phyloP scores from a whole-genome alignment of 2,113 vertebrate species.

The Rhineura floridana region DNA sequence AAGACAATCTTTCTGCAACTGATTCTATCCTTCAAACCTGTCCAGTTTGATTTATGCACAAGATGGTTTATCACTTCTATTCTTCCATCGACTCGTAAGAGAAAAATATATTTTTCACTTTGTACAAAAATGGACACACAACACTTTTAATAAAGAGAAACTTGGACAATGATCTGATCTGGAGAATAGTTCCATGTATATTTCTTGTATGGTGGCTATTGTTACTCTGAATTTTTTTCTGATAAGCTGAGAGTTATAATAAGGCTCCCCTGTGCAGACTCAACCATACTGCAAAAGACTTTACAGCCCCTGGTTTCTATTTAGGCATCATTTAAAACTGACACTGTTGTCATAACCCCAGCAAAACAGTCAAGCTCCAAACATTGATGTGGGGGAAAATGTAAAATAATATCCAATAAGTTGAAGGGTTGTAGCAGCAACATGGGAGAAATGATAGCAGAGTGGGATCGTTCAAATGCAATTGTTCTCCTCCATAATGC shows the following conservation, averaged over 20 bases:
- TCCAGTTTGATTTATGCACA: background rate
- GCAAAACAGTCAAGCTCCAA: constrained; percentile 57
- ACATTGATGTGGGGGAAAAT: constrained; percentile 33
- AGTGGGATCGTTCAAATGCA: constrained; percentile 51
- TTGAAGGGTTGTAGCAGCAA: constrained; percentile 54
- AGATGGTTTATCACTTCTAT: background rate
- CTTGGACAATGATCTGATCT: background rate
- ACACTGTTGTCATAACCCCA: constrained; percentile 55
- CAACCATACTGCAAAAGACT: constrained; percentile 31
- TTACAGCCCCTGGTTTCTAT: constrained; percentile 8
- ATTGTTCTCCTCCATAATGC: constrained; percentile 48
- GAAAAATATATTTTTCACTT: background rate
- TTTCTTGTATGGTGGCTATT: background rate
- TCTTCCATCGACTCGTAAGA: background rate
- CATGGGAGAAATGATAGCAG: constrained; percentile 62
- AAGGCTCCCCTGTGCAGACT: background rate
- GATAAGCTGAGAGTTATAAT: background rate
- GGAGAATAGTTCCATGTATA: background rate
- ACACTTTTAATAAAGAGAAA: background rate
- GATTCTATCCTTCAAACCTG: background rate
- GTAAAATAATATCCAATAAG: constrained; percentile 52
- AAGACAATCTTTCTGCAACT: background rate
- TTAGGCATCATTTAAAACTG: constrained; percentile 49
- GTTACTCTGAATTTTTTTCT: constrained; percentile 17
- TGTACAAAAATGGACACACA: background rate